Conservation (phyloP, 1,140 invertebrate genomes). For the Lasioglossum albipes region DNA sequence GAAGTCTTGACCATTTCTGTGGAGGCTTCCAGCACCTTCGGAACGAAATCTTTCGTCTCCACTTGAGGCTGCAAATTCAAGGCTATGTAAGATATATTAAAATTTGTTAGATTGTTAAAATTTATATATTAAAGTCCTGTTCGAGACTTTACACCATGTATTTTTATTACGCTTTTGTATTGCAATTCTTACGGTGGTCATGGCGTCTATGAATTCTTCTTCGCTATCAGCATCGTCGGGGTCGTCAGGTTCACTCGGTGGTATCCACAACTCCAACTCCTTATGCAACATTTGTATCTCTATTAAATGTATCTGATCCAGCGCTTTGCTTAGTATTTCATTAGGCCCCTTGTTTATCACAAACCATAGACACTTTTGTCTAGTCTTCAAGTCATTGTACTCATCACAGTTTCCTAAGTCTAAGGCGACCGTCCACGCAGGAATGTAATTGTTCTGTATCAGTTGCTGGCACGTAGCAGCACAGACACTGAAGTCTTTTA, state of each 20-base stretch:
- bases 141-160: too few species aligned
- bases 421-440: slow-evolving; percentile 81
- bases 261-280: slow-evolving; percentile 71
- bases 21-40: slow-evolving; percentile 77
- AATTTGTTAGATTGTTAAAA: too few species aligned
- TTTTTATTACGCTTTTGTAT: not conserved
- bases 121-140: too few species aligned
- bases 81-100: slow-evolving; percentile 23
- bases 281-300: slow-evolving; percentile 75
- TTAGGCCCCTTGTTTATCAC: slow-evolving; percentile 81
- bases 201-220: slow-evolving; percentile 72
- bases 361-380: slow-evolving; percentile 81
- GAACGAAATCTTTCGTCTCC: slow-evolving; percentile 76
- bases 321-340: slow-evolving; percentile 80
- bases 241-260: slow-evolving; percentile 48
- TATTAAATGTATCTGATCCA: slow-evolving; percentile 79
- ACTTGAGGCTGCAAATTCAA: slow-evolving; percentile 68
- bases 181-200: slow-evolving; percentile 66
- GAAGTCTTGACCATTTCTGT: slow-evolving; percentile 76
- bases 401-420: slow-evolving; percentile 79
- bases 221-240: slow-evolving; percentile 62
- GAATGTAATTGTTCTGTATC: slow-evolving; percentile 79
- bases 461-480: slow-evolving; percentile 80
- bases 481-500: slow-evolving; percentile 80
- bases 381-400: slow-evolving; percentile 80